Percentiles rank a stretch among this genome's conserved stretches.
Evolutionary conservation across 2,888 invertebrate species (phyloP).

Genomic region (Sinodicranocentrus sp.): DNA sequence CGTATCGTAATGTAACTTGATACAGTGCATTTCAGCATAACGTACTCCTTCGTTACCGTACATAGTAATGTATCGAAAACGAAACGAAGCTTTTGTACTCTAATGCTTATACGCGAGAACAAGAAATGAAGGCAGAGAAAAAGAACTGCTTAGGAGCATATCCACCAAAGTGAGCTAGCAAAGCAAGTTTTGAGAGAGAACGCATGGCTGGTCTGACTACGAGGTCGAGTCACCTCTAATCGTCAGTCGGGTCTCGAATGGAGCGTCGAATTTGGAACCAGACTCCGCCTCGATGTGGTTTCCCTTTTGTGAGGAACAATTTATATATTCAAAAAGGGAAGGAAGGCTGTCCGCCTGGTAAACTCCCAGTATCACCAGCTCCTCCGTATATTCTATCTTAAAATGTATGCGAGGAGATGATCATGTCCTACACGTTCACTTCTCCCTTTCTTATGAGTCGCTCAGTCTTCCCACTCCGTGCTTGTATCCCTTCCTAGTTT

Average conservation of each 20-base stretch:
- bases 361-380: constrained; percentile 71
- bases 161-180: constrained; percentile 23
- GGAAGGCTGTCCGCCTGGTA: constrained; percentile 73
- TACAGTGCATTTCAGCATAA: background rate
- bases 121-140: constrained; percentile 20
- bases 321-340: constrained; percentile 71
- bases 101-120: constrained; percentile 4
- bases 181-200: constrained; percentile 54
- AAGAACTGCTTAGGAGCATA: constrained; percentile 44
- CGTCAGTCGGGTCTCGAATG: constrained; percentile 76
- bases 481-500: constrained; percentile 30
- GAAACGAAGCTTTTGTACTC: constrained; percentile 3
- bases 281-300: constrained; percentile 72
- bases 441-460: constrained; percentile 30
- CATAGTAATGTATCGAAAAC: background rate
- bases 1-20: background rate
- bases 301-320: constrained; percentile 72
- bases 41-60: no score
- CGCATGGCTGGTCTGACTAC: constrained; percentile 74
- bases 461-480: constrained; percentile 18
- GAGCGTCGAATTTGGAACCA: constrained; percentile 74
- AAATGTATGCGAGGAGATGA: constrained; percentile 56
- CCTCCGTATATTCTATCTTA: constrained; percentile 63
- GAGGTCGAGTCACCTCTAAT: constrained; percentile 76
- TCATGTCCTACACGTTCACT: constrained; percentile 52